Conservation (phyloP, 2,888 invertebrate genomes). For the Philereme vetulata region DNA sequence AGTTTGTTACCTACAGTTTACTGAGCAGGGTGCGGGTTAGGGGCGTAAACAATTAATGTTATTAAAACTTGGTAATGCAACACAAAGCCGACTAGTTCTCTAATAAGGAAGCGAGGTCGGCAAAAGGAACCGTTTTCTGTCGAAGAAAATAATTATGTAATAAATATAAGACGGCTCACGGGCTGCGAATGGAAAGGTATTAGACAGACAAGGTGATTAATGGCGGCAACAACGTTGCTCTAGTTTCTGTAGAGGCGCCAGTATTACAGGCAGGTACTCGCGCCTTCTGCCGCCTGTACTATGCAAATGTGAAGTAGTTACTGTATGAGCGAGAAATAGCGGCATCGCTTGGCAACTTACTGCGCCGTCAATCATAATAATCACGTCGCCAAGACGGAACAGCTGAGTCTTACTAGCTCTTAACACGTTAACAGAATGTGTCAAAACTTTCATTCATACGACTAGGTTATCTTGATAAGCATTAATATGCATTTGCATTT, state of each 20-base stretch:
- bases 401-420: conserved; percentile 52
- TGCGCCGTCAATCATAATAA: conserved; percentile 70
- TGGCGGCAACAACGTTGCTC: conserved; percentile 66
- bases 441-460: conserved; percentile 4
- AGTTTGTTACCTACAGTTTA: conserved; percentile 55
- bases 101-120: conserved; percentile 58
- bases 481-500: too few species aligned
- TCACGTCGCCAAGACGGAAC: conserved; percentile 46
- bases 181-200: conserved; percentile 78
- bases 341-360: conserved; percentile 67
- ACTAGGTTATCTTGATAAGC: too few species aligned
- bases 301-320: conserved; percentile 76
- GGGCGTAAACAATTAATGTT: conserved; percentile 76
- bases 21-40: conserved; percentile 68
- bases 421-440: conserved; percentile 9
- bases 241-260: conserved; percentile 53
- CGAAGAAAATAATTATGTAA: conserved; percentile 79
- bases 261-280: conserved; percentile 49
- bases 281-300: conserved; percentile 51
- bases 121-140: conserved; percentile 62
- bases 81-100: conserved; percentile 60
- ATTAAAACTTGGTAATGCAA: conserved; percentile 76
- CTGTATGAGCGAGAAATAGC: conserved; percentile 63
- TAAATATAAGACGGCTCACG: conserved; percentile 72
- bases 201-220: conserved; percentile 81